Evolutionary conservation across 2,797 vertebrate genomes (phyloP), one percentile per base, ranked within the genome.

Genomic region (Enteromius afrohamiltoni): DNA sequence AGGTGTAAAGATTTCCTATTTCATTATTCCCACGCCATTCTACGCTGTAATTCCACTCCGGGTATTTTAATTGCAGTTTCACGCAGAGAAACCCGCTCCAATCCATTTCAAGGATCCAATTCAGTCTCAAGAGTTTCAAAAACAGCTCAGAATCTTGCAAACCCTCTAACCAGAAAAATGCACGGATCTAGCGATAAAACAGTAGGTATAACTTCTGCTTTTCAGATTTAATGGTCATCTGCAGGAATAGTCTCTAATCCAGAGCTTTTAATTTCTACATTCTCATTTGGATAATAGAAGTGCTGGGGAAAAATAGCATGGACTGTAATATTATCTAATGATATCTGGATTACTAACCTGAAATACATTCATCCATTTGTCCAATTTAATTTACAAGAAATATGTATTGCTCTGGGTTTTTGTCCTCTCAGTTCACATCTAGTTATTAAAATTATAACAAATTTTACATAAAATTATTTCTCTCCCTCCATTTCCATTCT

Each of bases 281-380:
- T 4, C 62, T 64, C 49, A 70, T 73, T 80, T 64, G 80, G 31
- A 13, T 62, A 67, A 53, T 17, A 37, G 21, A 75, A 51, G 5
- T 29, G 62, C 4, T 42, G 78, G 78, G n/a, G 69, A 19, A n/a
- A 31, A 60, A 62, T 8, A 82, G 42, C 55, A 47, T 26, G 4
- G 26, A 4, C 17, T 2, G 26, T 65, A 78, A 78, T 65, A 14
- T 40, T 49, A 34, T 49, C 10, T 47, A 65, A 47, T 65, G 31
- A 51, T 62, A 73, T 73, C 9, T 74, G 58, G 69, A 23, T 49
- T 62, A 64, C 16, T 47, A 42, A 71, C 23, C 29, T 71, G 40
- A 3, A 74, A 74, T 51, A 17, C 42, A 62, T 37, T 34, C 4
- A 47, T n/a, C 45, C 42, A 64, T 17, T 65, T 29, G 29, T 49